Evolutionary conservation across 2,113 vertebrate genomes (phyloP).

Genomic region (Cyanistes caeruleus): DNA sequence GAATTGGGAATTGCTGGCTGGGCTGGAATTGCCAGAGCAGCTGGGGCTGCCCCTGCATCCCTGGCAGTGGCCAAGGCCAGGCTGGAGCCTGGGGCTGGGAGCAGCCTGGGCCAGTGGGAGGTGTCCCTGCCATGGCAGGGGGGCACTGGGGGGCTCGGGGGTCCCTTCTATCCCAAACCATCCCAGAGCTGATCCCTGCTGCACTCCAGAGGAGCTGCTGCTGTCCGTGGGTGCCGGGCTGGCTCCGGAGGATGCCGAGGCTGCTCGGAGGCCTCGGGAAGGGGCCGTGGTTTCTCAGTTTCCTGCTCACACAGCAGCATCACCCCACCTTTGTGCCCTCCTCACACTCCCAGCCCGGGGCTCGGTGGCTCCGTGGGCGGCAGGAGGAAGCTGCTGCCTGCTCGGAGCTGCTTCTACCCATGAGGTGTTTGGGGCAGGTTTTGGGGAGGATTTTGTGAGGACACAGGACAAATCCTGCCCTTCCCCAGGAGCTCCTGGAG

Average conservation of each 20-base stretch:
- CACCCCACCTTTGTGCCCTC: neutral
- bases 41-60: too few relatives aligned
- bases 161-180: accelerated
- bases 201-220: neutral
- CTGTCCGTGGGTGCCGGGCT: neutral
- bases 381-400: neutral
- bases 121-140: too few relatives aligned
- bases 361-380: neutral
- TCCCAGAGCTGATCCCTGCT: accelerated
- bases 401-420: accelerated
- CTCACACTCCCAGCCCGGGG: neutral
- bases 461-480: neutral
- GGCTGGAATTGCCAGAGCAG: too few relatives aligned
- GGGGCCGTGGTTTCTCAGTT: neutral
- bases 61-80: too few relatives aligned
- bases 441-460: neutral
- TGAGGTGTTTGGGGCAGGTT: neutral
- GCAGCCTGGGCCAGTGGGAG: neutral
- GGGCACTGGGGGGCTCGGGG: neutral
- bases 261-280: neutral
- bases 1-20: too few relatives aligned
- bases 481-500: neutral
- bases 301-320: neutral
- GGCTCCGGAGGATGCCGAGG: accelerated
- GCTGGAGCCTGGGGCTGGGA: too few relatives aligned